Percentiles rank a stretch among this genome's conserved stretches.
Evolutionary conservation across 2,797 vertebrate species (phyloP).

Genomic region (Pseudochirops corinnae): DNA sequence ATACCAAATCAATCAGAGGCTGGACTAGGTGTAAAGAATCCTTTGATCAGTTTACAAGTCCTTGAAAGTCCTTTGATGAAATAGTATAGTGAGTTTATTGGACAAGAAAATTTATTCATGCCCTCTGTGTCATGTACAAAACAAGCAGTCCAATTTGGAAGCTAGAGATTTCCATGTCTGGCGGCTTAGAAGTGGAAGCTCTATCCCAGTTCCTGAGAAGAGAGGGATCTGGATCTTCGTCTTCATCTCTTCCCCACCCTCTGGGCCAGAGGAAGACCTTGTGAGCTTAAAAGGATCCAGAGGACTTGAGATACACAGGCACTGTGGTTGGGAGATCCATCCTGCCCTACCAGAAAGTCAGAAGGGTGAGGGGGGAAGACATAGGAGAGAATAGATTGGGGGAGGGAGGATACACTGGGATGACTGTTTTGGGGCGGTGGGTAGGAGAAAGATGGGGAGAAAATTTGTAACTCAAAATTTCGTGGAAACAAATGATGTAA

Average conservation of each 20-base stretch:
- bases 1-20: not conserved
- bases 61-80: not conserved
- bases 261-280: not conserved
- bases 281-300: not conserved
- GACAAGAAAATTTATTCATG: not conserved
- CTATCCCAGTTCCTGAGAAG: not conserved
- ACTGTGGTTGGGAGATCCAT: too few species aligned
- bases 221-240: not conserved
- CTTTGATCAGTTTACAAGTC: not conserved
- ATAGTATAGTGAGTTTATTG: not conserved
- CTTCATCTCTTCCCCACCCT: not conserved
- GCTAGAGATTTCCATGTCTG: too few species aligned
- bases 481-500: too few species aligned
- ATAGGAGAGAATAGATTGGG: too few species aligned
- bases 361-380: too few species aligned
- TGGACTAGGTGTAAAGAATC: not conserved
- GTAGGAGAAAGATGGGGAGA: too few species aligned
- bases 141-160: not conserved
- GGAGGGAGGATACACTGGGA: too few species aligned
- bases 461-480: too few species aligned
- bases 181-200: not conserved
- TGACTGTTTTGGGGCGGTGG: too few species aligned
- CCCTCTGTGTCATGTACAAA: not conserved
- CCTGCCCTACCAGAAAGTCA: too few species aligned
- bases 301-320: not conserved